Conservation (phyloP, 1,140 invertebrate species). For the Globodera rostochiensis region DNA sequence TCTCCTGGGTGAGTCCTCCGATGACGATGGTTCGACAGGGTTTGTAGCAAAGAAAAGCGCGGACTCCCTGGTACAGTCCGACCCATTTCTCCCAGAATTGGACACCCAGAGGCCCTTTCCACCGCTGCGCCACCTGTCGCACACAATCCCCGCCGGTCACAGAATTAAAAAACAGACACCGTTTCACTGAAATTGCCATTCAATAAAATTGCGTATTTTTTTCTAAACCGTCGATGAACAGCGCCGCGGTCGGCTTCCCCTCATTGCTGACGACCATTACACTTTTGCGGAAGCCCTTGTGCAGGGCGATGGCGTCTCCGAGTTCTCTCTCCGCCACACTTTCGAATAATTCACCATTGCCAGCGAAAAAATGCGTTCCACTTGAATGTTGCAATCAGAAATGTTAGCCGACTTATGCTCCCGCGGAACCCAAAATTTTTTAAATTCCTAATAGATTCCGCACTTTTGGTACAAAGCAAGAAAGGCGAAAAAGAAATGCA, state of each 20-base stretch:
- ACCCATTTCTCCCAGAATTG: conserved; percentile 18
- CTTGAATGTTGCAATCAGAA: conserved; percentile 10
- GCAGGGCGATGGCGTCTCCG: conserved; percentile 14
- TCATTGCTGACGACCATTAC: conserved; percentile 33
- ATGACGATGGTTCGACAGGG: conserved; percentile 27
- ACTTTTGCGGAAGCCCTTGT: conserved; percentile 27
- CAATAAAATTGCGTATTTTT: background rate
- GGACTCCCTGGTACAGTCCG: conserved; percentile 30
- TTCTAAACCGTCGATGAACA: conserved; percentile 30
- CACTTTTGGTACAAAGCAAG: no score
- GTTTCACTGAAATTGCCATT: conserved; percentile 24
- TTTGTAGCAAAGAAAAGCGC: conserved; percentile 14
- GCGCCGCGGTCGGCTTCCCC: conserved; percentile 23
- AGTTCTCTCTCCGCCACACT: conserved; percentile 12
- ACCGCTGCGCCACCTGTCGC: conserved; percentile 17
- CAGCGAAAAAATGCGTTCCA: conserved; percentile 28
- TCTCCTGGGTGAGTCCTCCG: conserved; percentile 23
- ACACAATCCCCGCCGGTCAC: background rate
- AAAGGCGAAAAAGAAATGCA: no score
- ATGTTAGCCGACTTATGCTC: background rate
- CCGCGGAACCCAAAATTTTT: no score
- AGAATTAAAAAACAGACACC: conserved; percentile 24
- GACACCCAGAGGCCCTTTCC: background rate
- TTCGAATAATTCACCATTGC: conserved; percentile 33
- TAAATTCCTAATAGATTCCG: no score